Evolutionary conservation across 2,888 invertebrate genomes (phyloP).

Genomic region (Cremastinae sp.): DNA sequence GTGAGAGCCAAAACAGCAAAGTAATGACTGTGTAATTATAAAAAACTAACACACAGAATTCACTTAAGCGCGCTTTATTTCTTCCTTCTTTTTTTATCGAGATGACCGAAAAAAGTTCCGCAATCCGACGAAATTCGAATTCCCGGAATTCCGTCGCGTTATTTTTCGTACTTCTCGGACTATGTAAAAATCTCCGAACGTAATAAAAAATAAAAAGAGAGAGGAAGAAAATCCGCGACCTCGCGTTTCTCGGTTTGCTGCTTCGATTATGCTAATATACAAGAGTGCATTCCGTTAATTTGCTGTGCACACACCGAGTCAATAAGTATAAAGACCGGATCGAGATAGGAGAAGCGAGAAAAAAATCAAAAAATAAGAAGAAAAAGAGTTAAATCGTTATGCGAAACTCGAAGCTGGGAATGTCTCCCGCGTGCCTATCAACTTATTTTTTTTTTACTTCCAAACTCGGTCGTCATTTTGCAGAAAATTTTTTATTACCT

Average conservation of each 20-base stretch:
- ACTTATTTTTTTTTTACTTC: constrained; percentile 6
- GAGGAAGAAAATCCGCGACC: constrained; percentile 40
- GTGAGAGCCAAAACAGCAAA: constrained; percentile 66
- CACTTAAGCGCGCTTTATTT: too few species aligned
- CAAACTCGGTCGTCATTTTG: constrained; percentile 2
- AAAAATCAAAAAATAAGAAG: constrained; percentile 7
- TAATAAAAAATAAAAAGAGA: constrained; percentile 10
- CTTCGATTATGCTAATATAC: constrained; percentile 43
- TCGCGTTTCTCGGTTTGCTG: constrained; percentile 24
- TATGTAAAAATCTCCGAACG: not conserved
- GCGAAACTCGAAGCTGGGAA: not conserved
- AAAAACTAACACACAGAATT: not conserved
- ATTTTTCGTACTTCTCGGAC: constrained; percentile 3
- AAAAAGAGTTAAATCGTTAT: not conserved
- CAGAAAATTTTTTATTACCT: not conserved
- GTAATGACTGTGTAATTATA: too few species aligned
- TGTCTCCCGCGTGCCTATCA: constrained; percentile 28
- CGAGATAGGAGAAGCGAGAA: not conserved
- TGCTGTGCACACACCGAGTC: constrained; percentile 1
- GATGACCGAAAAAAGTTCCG: too few species aligned
- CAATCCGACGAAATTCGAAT: too few species aligned
- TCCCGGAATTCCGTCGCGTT: too few species aligned
- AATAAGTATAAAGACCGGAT: constrained; percentile 27
- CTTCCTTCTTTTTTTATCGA: too few species aligned
- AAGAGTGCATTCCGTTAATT: constrained; percentile 25